These are phyloP conservation scores for Trichoplax adhaerens DNA, from an alignment of 37 sponge, comb jelly and placozoan genomes.

Conservation along the genomic window DNA sequence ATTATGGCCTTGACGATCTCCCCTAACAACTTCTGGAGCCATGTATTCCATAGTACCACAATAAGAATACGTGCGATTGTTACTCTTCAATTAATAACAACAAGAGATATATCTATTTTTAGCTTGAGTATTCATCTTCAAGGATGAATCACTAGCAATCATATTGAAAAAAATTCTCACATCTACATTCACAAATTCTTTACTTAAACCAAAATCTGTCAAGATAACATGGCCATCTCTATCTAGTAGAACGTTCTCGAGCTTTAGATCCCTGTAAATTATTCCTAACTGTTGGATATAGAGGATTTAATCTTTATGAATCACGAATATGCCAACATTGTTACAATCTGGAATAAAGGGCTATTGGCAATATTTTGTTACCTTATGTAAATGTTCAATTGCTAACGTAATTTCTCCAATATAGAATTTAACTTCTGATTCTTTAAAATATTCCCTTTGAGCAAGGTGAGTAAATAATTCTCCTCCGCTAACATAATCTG, in stretches of 20 bases:
- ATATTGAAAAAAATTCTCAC: not conserved
- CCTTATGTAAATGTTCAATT: constrained; percentile 71
- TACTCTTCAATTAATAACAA: not conserved
- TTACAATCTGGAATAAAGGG: too few species aligned
- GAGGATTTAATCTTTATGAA: too few species aligned
- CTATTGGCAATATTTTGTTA: constrained; percentile 3
- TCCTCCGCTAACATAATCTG: constrained; percentile 93
- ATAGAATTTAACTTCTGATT: constrained; percentile 56
- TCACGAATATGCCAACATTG: too few species aligned
- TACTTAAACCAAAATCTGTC: constrained; percentile 94
- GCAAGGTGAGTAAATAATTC: constrained; percentile 93
- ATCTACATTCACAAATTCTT: constrained; percentile 25
- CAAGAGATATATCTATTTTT: not conserved
- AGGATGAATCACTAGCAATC: not conserved
- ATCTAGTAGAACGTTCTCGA: constrained; percentile 89
- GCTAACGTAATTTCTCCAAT: constrained; percentile 77
- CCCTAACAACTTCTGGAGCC: constrained; percentile 84
- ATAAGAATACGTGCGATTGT: constrained; percentile 53
- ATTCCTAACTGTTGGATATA: constrained; percentile 50
- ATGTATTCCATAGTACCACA: constrained; percentile 99
- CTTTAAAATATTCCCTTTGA: constrained; percentile 57
- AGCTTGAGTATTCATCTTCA: too few species aligned
- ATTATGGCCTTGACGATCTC: constrained; percentile 23
- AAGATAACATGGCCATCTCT: constrained; percentile 77
- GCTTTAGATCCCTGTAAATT: constrained; percentile 84